Conservation (phyloP, 2,888 invertebrate genomes). For the Desoria tigrina region DNA sequence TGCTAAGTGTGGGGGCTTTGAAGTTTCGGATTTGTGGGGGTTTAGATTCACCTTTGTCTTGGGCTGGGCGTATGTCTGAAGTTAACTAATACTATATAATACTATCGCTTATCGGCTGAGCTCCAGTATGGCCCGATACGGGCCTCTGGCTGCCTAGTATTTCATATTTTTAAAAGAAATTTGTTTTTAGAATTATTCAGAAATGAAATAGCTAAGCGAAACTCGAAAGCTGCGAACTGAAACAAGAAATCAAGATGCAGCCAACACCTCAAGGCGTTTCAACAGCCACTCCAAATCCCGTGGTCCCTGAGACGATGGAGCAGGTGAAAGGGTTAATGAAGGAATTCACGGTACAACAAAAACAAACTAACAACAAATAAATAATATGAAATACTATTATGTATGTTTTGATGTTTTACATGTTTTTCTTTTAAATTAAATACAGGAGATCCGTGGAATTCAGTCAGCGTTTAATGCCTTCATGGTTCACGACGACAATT, state of each 20-base stretch:
- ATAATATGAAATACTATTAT: not conserved
- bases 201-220: no score
- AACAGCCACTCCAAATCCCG: constrained; percentile 42
- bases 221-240: no score
- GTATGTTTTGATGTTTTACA: not conserved
- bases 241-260: constrained; percentile 37
- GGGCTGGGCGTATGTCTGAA: no score
- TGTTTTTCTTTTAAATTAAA: not conserved
- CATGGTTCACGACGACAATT: constrained; percentile 65
- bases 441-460: constrained; percentile 75
- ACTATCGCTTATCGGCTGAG: no score
- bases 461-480: constrained; percentile 89
- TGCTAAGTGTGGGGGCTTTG: no score
- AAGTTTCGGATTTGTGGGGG: no score
- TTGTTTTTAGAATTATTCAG: no score
- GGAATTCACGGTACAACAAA: constrained; percentile 47
- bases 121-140: no score
- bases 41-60: no score
- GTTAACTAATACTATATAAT: no score
- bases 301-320: constrained; percentile 44
- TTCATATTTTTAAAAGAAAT: no score
- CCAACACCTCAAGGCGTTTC: constrained; percentile 31
- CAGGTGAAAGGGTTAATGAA: constrained; percentile 45
- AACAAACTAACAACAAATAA: not conserved
- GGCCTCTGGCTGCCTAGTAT: no score